Conservation (phyloP, 2,888 invertebrate species). For the Eristalis arbustorum region DNA sequence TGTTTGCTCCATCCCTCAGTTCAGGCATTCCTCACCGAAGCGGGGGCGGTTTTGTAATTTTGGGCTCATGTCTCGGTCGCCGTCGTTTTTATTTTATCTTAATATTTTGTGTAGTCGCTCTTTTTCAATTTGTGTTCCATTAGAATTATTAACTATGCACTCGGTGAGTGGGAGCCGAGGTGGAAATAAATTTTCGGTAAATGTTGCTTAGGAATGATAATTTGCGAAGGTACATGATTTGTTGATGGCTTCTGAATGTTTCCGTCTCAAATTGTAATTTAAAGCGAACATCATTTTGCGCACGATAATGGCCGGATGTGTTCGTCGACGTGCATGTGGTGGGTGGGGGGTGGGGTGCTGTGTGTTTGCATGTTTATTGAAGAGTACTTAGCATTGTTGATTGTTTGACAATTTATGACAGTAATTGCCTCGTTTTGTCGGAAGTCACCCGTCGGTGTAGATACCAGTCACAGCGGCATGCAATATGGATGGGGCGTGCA, state of each 20-base stretch:
- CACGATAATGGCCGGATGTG: neutral
- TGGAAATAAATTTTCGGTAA: slow-evolving; percentile 23
- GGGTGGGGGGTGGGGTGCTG: neutral
- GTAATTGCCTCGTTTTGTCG: neutral
- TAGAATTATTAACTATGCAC: slow-evolving; percentile 56
- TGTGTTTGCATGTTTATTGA: neutral
- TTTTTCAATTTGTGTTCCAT: slow-evolving; percentile 66
- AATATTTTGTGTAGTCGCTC: slow-evolving; percentile 18
- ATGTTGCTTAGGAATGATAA: slow-evolving; percentile 50
- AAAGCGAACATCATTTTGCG: slow-evolving; percentile 17
- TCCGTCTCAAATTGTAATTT: slow-evolving; percentile 50
- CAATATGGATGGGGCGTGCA: too few relatives aligned
- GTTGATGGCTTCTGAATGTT: slow-evolving; percentile 59
- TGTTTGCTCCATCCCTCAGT: neutral
- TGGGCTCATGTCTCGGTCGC: slow-evolving; percentile 19
- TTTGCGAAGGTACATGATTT: slow-evolving; percentile 54
- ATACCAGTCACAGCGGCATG: neutral
- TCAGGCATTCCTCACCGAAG: neutral
- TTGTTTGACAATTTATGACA: neutral
- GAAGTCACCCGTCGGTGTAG: neutral
- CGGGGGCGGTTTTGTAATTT: slow-evolving; percentile 29
- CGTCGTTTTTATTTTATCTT: slow-evolving; percentile 33
- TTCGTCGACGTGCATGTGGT: neutral
- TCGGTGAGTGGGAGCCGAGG: neutral
- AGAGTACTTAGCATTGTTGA: neutral